phyloP scores from a whole-genome alignment of 2,113 vertebrate species.

The Cichladusa arquata region DNA sequence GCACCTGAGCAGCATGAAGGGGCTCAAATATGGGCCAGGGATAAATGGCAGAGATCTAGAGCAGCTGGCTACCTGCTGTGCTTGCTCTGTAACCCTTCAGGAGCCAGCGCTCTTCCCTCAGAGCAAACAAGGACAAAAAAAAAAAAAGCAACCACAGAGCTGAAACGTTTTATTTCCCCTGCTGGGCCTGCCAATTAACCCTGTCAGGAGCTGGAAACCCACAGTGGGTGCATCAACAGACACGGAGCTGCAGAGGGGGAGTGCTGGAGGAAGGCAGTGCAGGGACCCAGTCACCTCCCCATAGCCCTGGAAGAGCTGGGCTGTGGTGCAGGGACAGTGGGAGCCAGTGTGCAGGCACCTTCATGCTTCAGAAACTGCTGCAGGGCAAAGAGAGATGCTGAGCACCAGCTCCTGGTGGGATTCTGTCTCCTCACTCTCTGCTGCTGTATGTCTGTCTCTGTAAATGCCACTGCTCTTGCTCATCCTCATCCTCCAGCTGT shows the following conservation, averaged over 20 bases:
- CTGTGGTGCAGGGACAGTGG: not conserved
- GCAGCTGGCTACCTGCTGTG: slow-evolving; percentile 26
- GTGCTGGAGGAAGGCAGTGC: not conserved
- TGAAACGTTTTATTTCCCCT: slow-evolving; percentile 47
- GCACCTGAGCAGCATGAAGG: not conserved
- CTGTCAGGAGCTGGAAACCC: slow-evolving; percentile 34
- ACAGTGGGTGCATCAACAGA: slow-evolving; percentile 1
- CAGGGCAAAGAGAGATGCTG: not conserved
- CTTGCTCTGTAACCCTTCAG: slow-evolving; percentile 36
- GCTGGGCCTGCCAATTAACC: slow-evolving; percentile 58
- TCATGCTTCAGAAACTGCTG: not conserved
- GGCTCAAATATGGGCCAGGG: not conserved
- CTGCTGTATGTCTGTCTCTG: not conserved
- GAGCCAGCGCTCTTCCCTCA: not conserved
- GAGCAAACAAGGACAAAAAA: slow-evolving; percentile 30
- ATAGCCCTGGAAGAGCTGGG: not conserved
- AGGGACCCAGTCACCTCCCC: not conserved
- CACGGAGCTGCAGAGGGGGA: not conserved
- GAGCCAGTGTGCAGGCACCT: not conserved
- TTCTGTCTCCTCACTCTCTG: not conserved
- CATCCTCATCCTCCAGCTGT: not conserved
- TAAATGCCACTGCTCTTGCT: not conserved
- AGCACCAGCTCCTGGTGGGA: not conserved
- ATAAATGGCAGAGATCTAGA: slow-evolving; percentile 4
- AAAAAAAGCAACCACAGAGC: not conserved